Conservation (phyloP, 2,888 invertebrate genomes). For the Eupithecia subumbrata region DNA sequence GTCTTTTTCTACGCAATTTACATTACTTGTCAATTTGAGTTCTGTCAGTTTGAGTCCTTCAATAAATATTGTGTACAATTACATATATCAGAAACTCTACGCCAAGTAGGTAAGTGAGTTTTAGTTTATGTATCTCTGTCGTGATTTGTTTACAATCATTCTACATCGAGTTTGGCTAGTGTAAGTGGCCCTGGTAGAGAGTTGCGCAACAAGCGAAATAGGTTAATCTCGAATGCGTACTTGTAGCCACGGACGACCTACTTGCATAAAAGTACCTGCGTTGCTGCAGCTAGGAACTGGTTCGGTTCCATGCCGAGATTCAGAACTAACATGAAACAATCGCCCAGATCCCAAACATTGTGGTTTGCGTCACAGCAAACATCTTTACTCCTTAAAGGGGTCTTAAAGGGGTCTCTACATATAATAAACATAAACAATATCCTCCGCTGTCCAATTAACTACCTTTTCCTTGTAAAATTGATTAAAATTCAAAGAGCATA, state of each 20-base stretch:
- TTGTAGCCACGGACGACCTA: slow-evolving; percentile 60
- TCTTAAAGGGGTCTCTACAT: not conserved
- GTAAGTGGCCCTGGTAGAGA: slow-evolving; percentile 49
- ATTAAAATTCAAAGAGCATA: not conserved
- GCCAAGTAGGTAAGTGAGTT: no score
- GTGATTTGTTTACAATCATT: no score
- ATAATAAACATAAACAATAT: not conserved
- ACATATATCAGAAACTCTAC: no score
- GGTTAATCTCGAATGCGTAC: slow-evolving; percentile 55
- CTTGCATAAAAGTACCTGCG: slow-evolving; percentile 48
- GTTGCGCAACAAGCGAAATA: slow-evolving; percentile 72
- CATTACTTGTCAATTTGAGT: no score
- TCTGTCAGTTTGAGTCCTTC: no score
- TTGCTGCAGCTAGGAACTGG: slow-evolving; percentile 41
- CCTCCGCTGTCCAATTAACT: not conserved
- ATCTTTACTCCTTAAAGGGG: not conserved
- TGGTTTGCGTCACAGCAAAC: not conserved
- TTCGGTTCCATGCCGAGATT: slow-evolving; percentile 32
- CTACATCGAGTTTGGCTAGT: no score
- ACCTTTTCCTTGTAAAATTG: slow-evolving; percentile 1
- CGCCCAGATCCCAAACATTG: not conserved
- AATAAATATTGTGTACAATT: no score
- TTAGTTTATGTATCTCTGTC: no score
- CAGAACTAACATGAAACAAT: slow-evolving; percentile 5
- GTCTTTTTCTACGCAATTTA: no score